Conservation (phyloP, 2,888 invertebrate genomes). For the Epirrita christyi region DNA sequence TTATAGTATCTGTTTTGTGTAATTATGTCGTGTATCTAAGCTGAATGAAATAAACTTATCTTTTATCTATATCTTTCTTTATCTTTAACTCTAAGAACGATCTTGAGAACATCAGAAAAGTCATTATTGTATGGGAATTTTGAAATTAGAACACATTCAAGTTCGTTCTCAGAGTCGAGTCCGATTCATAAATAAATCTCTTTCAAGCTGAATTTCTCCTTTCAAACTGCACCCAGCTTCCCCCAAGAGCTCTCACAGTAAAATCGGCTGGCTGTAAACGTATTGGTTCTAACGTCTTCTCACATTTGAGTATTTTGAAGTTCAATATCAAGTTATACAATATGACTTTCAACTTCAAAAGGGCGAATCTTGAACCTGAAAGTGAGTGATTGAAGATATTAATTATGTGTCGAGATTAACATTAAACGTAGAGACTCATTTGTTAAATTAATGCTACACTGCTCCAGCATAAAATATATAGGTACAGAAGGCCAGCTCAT, state of each 20-base stretch:
- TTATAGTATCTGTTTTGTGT: too few relatives aligned
- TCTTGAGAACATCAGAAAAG: too few relatives aligned
- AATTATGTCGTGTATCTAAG: too few relatives aligned
- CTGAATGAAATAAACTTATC: too few relatives aligned
- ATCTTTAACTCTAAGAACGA: too few relatives aligned
- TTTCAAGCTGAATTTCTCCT: slow-evolving; percentile 21
- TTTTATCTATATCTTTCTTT: too few relatives aligned
- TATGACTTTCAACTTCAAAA: slow-evolving; percentile 66
- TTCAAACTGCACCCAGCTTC: slow-evolving; percentile 60
- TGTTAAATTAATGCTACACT: neutral
- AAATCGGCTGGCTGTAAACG: slow-evolving; percentile 50
- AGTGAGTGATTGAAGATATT: slow-evolving; percentile 2
- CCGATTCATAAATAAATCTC: neutral
- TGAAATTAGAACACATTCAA: too few relatives aligned
- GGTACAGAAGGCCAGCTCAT: too few relatives aligned
- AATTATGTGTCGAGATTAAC: neutral
- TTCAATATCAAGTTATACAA: slow-evolving; percentile 60
- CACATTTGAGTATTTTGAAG: slow-evolving; percentile 61
- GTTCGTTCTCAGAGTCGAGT: too few relatives aligned
- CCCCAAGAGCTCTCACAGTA: slow-evolving; percentile 54
- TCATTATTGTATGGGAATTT: too few relatives aligned
- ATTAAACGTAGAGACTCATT: slow-evolving; percentile 1
- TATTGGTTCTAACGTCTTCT: slow-evolving; percentile 67
- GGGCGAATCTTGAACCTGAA: slow-evolving; percentile 36
- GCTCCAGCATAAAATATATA: too few relatives aligned